A percentile compares a stretch with the other conserved stretches of the same genome.
phyloP scores from a whole-genome alignment of 2,888 invertebrate genomes.

The Drosophila prostipennis region DNA sequence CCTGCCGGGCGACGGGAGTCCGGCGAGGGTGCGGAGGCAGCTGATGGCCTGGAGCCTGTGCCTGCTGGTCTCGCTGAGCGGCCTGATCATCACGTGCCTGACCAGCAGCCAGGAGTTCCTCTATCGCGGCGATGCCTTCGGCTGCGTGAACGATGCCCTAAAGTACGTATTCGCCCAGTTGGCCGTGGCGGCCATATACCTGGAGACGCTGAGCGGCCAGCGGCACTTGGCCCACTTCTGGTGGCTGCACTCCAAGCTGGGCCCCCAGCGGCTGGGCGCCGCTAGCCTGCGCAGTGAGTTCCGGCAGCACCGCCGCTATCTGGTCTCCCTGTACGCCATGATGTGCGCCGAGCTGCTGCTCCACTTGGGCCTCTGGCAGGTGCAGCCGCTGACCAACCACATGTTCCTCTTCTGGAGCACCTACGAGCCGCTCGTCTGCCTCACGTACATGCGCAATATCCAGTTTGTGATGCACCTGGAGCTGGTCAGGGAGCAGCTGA shows the following conservation, averaged over 20 bases:
- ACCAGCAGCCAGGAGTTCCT: conserved; percentile 58
- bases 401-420: conserved; percentile 68
- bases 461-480: conserved; percentile 78
- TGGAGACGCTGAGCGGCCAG: conserved; percentile 57
- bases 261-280: no score
- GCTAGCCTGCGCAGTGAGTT: conserved; percentile 29
- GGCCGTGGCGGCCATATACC: conserved; percentile 64
- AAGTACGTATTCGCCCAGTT: conserved; percentile 62
- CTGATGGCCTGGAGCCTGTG: conserved; percentile 58
- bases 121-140: conserved; percentile 60
- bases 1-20: conserved; percentile 35
- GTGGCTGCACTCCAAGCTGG: conserved; percentile 46
- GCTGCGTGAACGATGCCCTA: conserved; percentile 69
- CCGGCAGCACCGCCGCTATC: conserved; percentile 53
- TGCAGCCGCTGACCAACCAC: conserved; percentile 42
- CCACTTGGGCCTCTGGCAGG: conserved; percentile 10
- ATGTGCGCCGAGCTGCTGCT: conserved; percentile 38
- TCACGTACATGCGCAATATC: conserved; percentile 63
- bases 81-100: conserved; percentile 35
- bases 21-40: conserved; percentile 2
- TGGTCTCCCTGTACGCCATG: conserved; percentile 55
- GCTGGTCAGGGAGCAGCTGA: conserved; percentile 71
- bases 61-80: conserved; percentile 48
- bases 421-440: conserved; percentile 65
- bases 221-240: conserved; percentile 58